Percentiles rank a stretch among this genome's conserved stretches.
Conservation (phyloP, 2,113 vertebrate species). For the Istiophorus platypterus region DNA sequence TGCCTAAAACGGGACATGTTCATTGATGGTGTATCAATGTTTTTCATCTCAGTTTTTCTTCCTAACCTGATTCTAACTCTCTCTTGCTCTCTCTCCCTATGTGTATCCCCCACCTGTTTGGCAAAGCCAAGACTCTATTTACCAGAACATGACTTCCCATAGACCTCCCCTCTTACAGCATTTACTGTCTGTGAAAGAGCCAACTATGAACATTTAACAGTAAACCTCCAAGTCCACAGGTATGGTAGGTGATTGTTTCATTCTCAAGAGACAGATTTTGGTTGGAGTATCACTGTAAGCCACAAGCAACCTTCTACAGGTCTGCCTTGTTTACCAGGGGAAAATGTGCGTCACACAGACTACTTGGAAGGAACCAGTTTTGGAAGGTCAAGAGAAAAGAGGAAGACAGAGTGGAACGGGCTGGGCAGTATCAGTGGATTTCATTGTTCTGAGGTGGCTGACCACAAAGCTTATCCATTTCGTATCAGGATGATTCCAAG, state of each 20-base stretch:
- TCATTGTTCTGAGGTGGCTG: constrained; percentile 41
- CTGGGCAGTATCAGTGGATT: constrained; percentile 45
- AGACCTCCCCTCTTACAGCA: background rate
- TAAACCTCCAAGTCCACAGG: background rate
- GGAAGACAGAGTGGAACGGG: constrained; percentile 23
- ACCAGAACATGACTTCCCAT: constrained; percentile 4
- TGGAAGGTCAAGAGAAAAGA: constrained; percentile 41
- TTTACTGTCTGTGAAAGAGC: background rate
- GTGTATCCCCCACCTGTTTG: constrained; percentile 41
- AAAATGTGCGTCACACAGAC: constrained; percentile 35
- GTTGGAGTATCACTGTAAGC: background rate
- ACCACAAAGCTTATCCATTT: background rate
- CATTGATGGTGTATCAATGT: background rate
- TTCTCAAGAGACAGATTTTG: background rate
- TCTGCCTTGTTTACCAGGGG: constrained; percentile 47
- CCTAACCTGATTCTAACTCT: constrained; percentile 18
- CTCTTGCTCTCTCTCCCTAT: background rate
- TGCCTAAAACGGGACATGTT: background rate
- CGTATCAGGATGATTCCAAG: constrained; percentile 5
- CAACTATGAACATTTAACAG: background rate
- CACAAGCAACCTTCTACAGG: background rate
- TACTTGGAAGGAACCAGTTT: constrained; percentile 22
- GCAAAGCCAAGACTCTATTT: background rate
- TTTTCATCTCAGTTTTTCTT: constrained; percentile 13
- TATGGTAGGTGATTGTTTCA: background rate